These are phyloP conservation scores for Thalassaphorura encarpata DNA, from an alignment of 1,140 invertebrate genomes.

Conservation along the genomic window DNA sequence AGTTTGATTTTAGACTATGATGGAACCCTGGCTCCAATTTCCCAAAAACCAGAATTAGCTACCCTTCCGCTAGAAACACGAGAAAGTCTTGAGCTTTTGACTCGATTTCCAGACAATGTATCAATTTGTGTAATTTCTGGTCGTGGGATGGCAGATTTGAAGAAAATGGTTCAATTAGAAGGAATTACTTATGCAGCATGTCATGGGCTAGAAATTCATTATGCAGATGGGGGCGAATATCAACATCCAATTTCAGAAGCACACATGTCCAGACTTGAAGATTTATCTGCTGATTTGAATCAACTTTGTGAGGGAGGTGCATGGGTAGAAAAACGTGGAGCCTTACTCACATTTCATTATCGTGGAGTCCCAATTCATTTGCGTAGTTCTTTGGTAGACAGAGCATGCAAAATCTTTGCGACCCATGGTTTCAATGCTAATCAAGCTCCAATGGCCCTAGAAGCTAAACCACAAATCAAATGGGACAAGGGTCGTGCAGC, in stretches of 20 bases:
- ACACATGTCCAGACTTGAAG: conserved; percentile 36
- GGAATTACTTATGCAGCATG: conserved; percentile 40
- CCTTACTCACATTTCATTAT: conserved; percentile 40
- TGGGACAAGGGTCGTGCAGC: conserved; percentile 41
- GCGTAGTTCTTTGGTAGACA: conserved; percentile 31
- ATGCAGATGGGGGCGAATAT: conserved; percentile 38
- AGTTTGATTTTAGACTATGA: conserved; percentile 41
- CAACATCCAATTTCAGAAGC: conserved; percentile 38
- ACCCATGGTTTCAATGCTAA: conserved; percentile 35
- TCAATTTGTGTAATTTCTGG: conserved; percentile 40
- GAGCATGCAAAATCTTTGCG: conserved; percentile 35
- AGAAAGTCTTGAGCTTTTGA: conserved; percentile 35
- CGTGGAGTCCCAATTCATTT: conserved; percentile 34
- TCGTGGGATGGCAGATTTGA: conserved; percentile 37
- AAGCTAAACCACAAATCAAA: conserved; percentile 38
- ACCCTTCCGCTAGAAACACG: conserved; percentile 37
- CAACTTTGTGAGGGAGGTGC: conserved; percentile 37
- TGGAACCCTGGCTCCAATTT: conserved; percentile 40
- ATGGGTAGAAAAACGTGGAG: conserved; percentile 41
- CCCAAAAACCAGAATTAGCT: conserved; percentile 39
- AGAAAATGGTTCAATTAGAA: conserved; percentile 37
- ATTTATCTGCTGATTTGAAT: conserved; percentile 34
- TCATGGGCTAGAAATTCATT: conserved; percentile 39
- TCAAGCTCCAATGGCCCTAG: conserved; percentile 37
- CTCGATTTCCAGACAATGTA: conserved; percentile 35